Conservation (phyloP, 2,113 vertebrate species). For the Tupaia chinensis region DNA sequence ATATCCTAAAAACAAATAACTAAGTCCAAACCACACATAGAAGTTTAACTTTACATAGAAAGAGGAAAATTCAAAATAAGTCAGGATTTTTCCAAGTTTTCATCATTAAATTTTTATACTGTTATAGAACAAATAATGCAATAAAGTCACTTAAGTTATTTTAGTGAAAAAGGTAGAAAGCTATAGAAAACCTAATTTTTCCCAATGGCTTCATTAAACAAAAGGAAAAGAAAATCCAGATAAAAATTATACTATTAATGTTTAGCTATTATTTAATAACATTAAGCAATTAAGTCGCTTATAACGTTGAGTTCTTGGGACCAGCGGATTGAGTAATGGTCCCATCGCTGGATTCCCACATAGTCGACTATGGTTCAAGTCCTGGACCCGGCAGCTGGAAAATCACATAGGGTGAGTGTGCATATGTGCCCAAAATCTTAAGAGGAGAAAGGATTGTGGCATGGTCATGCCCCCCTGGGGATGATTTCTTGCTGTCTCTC, state of each 20-base stretch:
- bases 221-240: not conserved
- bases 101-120: not conserved
- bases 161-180: not conserved
- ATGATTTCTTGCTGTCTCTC: no score
- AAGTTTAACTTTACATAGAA: not conserved
- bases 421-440: no score
- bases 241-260: conserved; percentile 37
- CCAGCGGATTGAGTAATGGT: no score
- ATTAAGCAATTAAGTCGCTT: not conserved
- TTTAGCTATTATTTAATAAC: conserved; percentile 33
- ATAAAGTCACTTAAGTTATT: not conserved
- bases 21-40: conserved; percentile 7
- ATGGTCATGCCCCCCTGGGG: no score
- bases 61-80: not conserved
- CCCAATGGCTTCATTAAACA: not conserved
- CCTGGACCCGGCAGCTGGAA: no score
- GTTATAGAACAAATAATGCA: not conserved
- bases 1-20: not conserved
- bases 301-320: not conserved
- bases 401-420: no score
- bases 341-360: no score
- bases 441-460: no score
- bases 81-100: conserved; percentile 43
- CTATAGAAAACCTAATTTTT: not conserved
- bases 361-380: no score